Base-by-base conservation (phyloP, 2,797 vertebrate species). In the Eidolon dupreanum region DNA sequence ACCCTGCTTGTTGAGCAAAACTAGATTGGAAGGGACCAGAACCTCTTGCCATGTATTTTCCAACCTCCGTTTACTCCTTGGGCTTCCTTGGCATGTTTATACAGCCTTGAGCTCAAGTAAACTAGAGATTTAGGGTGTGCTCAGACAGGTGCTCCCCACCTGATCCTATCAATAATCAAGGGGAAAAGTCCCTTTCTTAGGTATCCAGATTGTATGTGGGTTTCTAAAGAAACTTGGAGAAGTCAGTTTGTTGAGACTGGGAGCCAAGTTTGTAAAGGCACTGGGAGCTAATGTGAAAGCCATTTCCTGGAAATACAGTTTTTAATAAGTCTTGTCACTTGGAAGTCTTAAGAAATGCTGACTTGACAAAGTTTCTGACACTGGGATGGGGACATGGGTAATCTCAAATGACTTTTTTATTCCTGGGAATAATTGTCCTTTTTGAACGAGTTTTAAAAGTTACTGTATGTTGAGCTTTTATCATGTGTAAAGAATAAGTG, bases 261-360 rank as follows among this genome's bases (percentile, higher is more conserved):
- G 55, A 95, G 55, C 33, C 74, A 68, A 36, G 36, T n/a, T 66
- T 65, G n/a, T 49, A 43, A 82, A 74, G 55, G 24, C 63, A 24
- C 59, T 28, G 55, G 51, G 33, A 88, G 10, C 75, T 66, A 66
- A 51, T 57, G 51, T 90, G 63, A 77, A 77, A 82, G 57, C n/a
- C 66, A 19, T 49, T 93, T 94, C 86, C 88, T 73, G 71, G 49
- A 75, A 83, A 41, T 43, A 41, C 6, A 43, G 38, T 88, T 94
- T 41, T 46, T 59, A 41, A 82, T 51, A 22, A 19, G 31, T 33
- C 78, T 85, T 36, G 10, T 83, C 87, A 77, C 55, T 78, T 59
- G 33, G 77, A 77, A 89, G 59, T 38, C 86, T 91, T 95, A 70
- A 31, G 70, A 92, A 83, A 55, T 93, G n/a, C 78, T 49, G 79